Evolutionary conservation across 2,888 invertebrate genomes (phyloP).

Genomic region (Anorthoa munda): DNA sequence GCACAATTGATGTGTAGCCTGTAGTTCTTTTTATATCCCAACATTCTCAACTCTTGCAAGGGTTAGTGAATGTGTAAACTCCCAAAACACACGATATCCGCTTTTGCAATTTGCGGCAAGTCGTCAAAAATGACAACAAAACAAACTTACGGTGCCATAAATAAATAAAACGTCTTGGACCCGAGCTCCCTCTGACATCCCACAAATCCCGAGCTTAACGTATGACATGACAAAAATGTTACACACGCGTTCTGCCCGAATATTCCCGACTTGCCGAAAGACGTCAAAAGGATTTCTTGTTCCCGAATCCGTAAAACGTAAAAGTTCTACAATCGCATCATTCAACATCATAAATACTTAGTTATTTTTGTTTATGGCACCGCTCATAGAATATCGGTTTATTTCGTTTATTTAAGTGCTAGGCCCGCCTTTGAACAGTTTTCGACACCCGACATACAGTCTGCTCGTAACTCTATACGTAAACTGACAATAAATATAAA

Average conservation of each 20-base stretch:
- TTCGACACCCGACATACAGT: slow-evolving; percentile 66
- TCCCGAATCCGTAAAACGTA: slow-evolving; percentile 47
- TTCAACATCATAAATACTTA: slow-evolving; percentile 55
- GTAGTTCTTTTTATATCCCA: no score
- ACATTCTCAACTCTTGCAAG: not conserved
- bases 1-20: not conserved
- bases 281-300: slow-evolving; percentile 63
- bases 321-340: slow-evolving; percentile 57
- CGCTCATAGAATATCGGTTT: slow-evolving; percentile 69
- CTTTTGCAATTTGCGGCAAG: slow-evolving; percentile 30
- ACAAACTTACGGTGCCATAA: slow-evolving; percentile 42
- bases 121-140: slow-evolving; percentile 30
- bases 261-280: slow-evolving; percentile 51
- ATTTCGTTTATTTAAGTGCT: slow-evolving; percentile 64
- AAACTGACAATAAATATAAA: slow-evolving; percentile 68
- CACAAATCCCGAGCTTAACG: slow-evolving; percentile 60
- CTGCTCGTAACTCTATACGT: slow-evolving; percentile 66
- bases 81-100: slow-evolving; percentile 6
- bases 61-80: slow-evolving; percentile 5
- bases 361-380: slow-evolving; percentile 63
- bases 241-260: slow-evolving; percentile 50
- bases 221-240: slow-evolving; percentile 63
- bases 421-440: slow-evolving; percentile 69
- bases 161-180: slow-evolving; percentile 44
- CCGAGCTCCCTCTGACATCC: slow-evolving; percentile 33